Evolutionary conservation across 2,113 vertebrate genomes (phyloP).

Genomic region (Equus przewalskii): DNA sequence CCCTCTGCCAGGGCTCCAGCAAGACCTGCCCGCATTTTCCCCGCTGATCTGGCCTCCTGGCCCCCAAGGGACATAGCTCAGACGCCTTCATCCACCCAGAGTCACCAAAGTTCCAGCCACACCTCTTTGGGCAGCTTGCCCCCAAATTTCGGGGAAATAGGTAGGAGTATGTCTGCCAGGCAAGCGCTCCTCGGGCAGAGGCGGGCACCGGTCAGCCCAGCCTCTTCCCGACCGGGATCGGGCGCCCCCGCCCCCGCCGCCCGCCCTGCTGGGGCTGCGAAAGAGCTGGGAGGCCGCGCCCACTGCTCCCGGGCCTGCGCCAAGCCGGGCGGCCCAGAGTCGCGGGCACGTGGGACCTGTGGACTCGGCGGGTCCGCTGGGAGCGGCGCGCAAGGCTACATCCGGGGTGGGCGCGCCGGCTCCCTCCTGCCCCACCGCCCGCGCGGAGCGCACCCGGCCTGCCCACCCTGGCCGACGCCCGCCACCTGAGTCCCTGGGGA

Average conservation of each 20-base stretch:
- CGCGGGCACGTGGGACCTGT: not conserved
- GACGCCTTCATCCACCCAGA: not conserved
- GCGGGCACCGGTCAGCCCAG: not conserved
- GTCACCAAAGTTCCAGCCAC: slow-evolving; percentile 58
- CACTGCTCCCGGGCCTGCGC: not conserved
- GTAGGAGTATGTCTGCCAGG: not conserved
- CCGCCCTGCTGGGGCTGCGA: not conserved
- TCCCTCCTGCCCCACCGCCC: not conserved
- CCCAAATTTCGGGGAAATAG: slow-evolving; percentile 44
- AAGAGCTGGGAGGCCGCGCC: not conserved
- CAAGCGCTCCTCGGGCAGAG: not conserved
- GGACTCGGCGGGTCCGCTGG: not conserved
- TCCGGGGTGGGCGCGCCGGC: fast-evolving
- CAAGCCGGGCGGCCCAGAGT: fast-evolving
- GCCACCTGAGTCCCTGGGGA: not conserved
- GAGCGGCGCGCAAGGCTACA: not conserved
- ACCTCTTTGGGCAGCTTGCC: not conserved
- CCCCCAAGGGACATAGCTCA: not conserved
- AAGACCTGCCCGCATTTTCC: not conserved
- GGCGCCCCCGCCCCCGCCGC: not conserved
- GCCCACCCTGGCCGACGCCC: not conserved
- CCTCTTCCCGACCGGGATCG: not conserved
- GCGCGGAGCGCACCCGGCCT: not conserved
- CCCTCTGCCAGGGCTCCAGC: not conserved
- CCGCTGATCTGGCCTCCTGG: fast-evolving